phyloP scores from a whole-genome alignment of 1,140 invertebrate genomes.

The Hormaphis cornu region DNA sequence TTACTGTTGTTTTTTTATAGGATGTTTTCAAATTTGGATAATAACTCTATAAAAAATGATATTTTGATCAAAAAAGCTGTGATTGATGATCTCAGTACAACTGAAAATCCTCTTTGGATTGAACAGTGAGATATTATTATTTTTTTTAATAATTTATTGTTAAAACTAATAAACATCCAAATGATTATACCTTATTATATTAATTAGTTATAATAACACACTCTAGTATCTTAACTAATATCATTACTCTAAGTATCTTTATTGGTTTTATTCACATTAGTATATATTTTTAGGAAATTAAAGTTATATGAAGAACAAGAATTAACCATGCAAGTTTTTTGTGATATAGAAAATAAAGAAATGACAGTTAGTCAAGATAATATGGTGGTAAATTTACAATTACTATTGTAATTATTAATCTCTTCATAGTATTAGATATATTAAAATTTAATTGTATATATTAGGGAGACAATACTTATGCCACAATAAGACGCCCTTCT shows the following conservation, averaged over 20 bases:
- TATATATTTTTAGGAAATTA: conserved; percentile 55
- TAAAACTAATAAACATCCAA: not conserved
- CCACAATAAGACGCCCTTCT: conserved; percentile 68
- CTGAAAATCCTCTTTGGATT: conserved; percentile 86
- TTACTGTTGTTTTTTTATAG: not conserved
- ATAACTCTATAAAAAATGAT: conserved; percentile 53
- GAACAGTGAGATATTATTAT: conserved; percentile 59
- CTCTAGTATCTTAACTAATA: too few species aligned
- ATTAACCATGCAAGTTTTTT: conserved; percentile 85
- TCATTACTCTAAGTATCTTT: not conserved
- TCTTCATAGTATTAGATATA: not conserved
- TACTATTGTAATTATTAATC: not conserved
- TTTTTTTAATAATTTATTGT: not conserved
- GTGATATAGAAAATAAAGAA: conserved; percentile 43
- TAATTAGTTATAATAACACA: too few species aligned
- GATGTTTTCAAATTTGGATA: conserved; percentile 26
- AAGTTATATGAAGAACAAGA: conserved; percentile 88
- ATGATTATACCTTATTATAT: too few species aligned
- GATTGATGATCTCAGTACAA: conserved; percentile 73
- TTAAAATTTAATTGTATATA: not conserved
- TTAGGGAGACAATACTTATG: conserved; percentile 67
- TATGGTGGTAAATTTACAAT: not conserved
- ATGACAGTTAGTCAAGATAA: not conserved
- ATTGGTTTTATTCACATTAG: not conserved
- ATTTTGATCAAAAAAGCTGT: conserved; percentile 72